These are phyloP conservation scores for Epinephelus moara DNA, from an alignment of 2,113 vertebrate species.

Conservation along the genomic window DNA sequence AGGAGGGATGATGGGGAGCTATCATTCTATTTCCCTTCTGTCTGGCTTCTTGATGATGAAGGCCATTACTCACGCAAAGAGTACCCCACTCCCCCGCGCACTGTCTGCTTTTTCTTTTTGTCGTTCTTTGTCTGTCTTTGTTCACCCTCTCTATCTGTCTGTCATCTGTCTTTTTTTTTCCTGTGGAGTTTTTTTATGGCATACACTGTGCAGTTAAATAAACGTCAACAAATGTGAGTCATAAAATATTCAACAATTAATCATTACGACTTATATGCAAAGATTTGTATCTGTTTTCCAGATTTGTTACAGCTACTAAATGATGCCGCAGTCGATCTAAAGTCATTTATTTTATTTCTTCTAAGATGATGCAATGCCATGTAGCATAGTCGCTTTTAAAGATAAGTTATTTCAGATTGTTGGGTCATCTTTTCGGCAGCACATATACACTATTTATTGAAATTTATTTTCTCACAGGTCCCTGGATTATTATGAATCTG, in stretches of 20 bases:
- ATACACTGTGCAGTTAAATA: background rate
- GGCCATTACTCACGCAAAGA: constrained; percentile 76
- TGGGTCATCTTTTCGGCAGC: constrained; percentile 16
- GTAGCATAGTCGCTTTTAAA: constrained; percentile 6
- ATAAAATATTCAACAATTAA: constrained; percentile 9
- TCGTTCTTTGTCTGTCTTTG: constrained; percentile 18
- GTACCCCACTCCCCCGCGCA: background rate
- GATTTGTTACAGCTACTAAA: constrained; percentile 7
- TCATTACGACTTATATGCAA: background rate
- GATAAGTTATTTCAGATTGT: constrained; percentile 11
- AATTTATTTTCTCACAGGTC: constrained; percentile 1
- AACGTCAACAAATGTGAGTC: constrained; percentile 7
- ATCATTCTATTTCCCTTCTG: constrained; percentile 68
- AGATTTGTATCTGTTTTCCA: constrained; percentile 1
- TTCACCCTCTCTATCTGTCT: constrained; percentile 20
- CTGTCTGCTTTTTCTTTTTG: constrained; percentile 10
- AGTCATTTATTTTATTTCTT: background rate
- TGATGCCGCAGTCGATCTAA: background rate
- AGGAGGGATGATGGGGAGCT: constrained; percentile 53
- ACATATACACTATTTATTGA: constrained; percentile 8
- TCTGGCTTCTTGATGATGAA: constrained; percentile 72
- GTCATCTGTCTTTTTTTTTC: constrained; percentile 4
- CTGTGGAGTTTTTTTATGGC: constrained; percentile 1
- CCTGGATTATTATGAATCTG: constrained; percentile 25
- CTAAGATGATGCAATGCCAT: constrained; percentile 5